Base-by-base conservation (phyloP, 2,888 invertebrate genomes). In the Sabellastarte sp. region DNA sequence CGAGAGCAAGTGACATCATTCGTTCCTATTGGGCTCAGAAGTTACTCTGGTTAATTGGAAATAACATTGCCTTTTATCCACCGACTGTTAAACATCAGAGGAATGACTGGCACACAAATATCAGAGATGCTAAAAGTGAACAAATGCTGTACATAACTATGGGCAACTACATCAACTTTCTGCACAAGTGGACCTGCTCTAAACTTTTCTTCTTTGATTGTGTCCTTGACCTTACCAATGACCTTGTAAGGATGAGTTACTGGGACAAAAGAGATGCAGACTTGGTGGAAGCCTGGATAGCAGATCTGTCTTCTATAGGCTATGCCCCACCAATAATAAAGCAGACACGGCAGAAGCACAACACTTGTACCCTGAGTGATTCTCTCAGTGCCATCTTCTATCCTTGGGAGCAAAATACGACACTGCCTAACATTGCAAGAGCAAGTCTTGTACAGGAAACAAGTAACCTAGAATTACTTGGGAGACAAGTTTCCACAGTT, bases 1-100 rank as follows among this genome's bases (percentile, higher is more conserved):
- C 75, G 50, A 59, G 76, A 51, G 71, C 66, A 5, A 69, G 69
- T 55, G 78, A 79, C 67, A 79, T 78, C 31, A 77, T 72, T 68
- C 60, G 78, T 50, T 66, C 76, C 1, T 78, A 76, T 62, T 77
- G 73, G 72, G 73, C 74, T 1, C 74, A 77, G 61, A 60, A 71
- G 33, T 67, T 78, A 3, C 32, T 78, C 50, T 72, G 73, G 71
- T 63, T 74, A 29, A 63, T 73, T 0, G 74, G 73, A 1, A 70
- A 68, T 1, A 60, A 63, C 30, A 32, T 78, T 20, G 75, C 68
- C 4, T 77, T 74, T 64, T 70, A 63, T 32, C 65, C 73, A 15
- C 73, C 75, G 1, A 73, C 67, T 56, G 65, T 64, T 20, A 61
- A 64, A 20, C 77, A 77, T 58, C 50, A 63, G n/a, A 32, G 77